A percentile compares a stretch with the other conserved stretches of the same genome.
phyloP scores from a whole-genome alignment of 2,113 vertebrate genomes.

The Felis chaus region DNA sequence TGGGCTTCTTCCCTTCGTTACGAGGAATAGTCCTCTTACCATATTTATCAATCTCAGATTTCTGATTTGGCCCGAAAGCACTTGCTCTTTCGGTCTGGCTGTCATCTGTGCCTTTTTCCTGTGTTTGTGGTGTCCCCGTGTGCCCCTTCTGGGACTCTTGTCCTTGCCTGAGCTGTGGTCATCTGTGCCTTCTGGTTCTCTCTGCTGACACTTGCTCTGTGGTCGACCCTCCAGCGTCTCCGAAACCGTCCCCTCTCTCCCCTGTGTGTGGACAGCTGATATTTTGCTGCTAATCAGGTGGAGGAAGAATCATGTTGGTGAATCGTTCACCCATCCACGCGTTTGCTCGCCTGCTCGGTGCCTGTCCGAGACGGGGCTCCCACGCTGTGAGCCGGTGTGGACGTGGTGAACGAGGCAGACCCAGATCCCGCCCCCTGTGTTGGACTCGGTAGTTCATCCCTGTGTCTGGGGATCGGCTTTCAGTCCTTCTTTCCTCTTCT shows the following conservation, averaged over 20 bases:
- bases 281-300: not conserved
- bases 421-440: rapidly evolving
- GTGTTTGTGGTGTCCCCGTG: not conserved
- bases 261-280: not conserved
- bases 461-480: no score
- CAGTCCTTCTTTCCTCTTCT: not conserved
- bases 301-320: not conserved
- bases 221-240: not conserved
- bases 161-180: not conserved
- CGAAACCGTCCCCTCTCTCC: not conserved
- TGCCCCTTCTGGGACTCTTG: not conserved
- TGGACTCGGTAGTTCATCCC: not conserved
- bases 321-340: not conserved
- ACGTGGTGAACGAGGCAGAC: not conserved
- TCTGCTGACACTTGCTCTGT: not conserved
- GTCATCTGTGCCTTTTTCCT: not conserved
- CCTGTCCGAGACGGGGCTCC: rapidly evolving
- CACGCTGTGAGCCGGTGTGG: rapidly evolving
- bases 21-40: not conserved
- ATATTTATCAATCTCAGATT: not conserved
- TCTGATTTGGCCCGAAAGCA: not conserved
- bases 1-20: not conserved
- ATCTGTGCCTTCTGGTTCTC: not conserved
- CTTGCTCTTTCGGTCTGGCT: not conserved
- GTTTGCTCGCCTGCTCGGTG: not conserved